Conservation (phyloP, 1,140 invertebrate genomes). For the Papilio polytes region DNA sequence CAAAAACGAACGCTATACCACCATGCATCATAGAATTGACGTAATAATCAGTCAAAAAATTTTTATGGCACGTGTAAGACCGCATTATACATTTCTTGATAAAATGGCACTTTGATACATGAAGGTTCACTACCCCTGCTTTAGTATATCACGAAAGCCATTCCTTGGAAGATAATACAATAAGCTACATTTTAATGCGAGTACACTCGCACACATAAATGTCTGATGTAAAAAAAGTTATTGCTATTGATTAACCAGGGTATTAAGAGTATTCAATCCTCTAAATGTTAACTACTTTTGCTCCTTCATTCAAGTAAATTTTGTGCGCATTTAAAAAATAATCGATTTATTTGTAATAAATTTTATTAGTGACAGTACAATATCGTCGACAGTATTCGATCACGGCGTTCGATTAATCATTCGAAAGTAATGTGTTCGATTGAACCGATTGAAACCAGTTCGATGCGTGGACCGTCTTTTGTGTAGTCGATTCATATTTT, state of each 20-base stretch:
- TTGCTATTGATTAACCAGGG: neutral
- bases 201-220: slow-evolving; percentile 14
- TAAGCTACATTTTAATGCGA: slow-evolving; percentile 15
- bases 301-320: neutral
- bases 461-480: slow-evolving; percentile 41
- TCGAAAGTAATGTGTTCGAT: slow-evolving; percentile 53
- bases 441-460: slow-evolving; percentile 49
- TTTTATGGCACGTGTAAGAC: no score
- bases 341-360: neutral
- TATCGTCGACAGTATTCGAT: slow-evolving; percentile 50
- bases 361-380: slow-evolving; percentile 42
- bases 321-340: neutral
- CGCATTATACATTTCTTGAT: no score
- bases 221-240: neutral
- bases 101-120: no score
- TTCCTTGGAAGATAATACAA: slow-evolving; percentile 24
- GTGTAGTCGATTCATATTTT: slow-evolving; percentile 35
- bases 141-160: slow-evolving; percentile 31
- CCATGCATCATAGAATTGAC: no score
- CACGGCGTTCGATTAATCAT: slow-evolving; percentile 52
- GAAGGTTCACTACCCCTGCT: no score
- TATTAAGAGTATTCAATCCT: no score
- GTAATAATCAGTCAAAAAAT: no score
- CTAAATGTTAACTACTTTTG: no score
- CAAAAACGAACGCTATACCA: no score